Evolutionary conservation across 2,888 invertebrate species (phyloP).

Genomic region (Drosophila cognata): DNA sequence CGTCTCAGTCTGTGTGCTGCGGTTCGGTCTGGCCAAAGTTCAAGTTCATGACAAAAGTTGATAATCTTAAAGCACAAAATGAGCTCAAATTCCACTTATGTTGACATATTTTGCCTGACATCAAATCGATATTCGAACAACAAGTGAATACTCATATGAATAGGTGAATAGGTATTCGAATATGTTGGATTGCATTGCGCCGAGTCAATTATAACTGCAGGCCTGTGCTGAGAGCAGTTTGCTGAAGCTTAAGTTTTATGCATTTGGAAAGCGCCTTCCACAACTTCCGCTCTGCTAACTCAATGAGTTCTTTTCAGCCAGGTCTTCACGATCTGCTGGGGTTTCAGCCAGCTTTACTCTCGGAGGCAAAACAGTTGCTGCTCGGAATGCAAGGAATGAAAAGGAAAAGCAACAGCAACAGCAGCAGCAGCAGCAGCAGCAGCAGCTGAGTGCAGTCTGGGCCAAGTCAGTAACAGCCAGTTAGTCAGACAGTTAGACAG

Average conservation of each 20-base stretch:
- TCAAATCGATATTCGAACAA: conserved; percentile 22
- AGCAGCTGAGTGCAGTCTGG: conserved; percentile 9
- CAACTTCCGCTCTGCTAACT: background rate
- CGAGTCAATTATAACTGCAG: background rate
- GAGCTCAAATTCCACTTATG: background rate
- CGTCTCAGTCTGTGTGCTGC: conserved; percentile 3
- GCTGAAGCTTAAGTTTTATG: background rate
- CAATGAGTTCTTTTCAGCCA: background rate
- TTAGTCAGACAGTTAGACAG: conserved; percentile 44
- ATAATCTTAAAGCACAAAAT: conserved; percentile 28
- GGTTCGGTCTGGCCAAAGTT: conserved; percentile 38
- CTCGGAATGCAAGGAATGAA: background rate
- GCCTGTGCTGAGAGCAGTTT: background rate
- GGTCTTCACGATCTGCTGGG: background rate
- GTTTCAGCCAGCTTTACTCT: conserved; percentile 1
- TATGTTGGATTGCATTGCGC: background rate
- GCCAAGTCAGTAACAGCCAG: conserved; percentile 43
- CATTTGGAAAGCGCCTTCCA: background rate
- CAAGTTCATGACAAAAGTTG: conserved; percentile 56
- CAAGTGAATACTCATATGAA: conserved; percentile 8
- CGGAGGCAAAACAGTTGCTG: background rate
- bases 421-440: conserved; percentile 20
- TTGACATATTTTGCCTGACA: conserved; percentile 20
- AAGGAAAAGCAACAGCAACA: conserved; percentile 23
- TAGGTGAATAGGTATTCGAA: background rate